Conservation (phyloP, 2,888 invertebrate genomes). For the Torymus tubicola region DNA sequence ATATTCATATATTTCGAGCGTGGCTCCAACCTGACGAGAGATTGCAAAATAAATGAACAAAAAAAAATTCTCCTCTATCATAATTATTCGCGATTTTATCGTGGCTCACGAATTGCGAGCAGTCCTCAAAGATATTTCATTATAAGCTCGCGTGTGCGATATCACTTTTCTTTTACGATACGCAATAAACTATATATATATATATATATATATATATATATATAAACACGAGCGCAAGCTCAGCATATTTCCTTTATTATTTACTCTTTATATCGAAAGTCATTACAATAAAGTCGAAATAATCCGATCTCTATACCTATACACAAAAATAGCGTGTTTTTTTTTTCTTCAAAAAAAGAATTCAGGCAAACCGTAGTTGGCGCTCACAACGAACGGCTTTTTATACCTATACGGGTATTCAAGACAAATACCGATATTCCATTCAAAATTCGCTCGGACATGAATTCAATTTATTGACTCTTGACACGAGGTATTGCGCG, state of each 20-base stretch:
- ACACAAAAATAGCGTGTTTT: too few relatives aligned
- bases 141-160: background rate
- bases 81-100: too few relatives aligned
- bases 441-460: too few relatives aligned
- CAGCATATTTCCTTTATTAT: background rate
- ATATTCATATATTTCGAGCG: background rate
- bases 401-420: too few relatives aligned
- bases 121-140: background rate
- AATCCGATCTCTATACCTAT: background rate
- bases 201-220: background rate
- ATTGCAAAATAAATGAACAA: conserved; percentile 11
- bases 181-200: background rate
- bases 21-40: conserved; percentile 39
- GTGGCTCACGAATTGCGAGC: background rate
- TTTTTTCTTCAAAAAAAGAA: background rate
- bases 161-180: background rate
- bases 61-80: background rate
- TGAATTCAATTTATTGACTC: too few relatives aligned
- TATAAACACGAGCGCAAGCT: background rate
- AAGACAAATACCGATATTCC: too few relatives aligned
- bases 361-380: background rate
- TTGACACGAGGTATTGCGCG: too few relatives aligned
- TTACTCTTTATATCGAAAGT: background rate
- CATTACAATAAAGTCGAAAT: background rate
- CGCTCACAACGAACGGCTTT: background rate